A percentile compares a stretch with the other conserved stretches of the same genome.
These are phyloP conservation scores for Palythoa heliodiscus DNA, from an alignment of 92 coral and sea anemone species.

Conservation along the genomic window DNA sequence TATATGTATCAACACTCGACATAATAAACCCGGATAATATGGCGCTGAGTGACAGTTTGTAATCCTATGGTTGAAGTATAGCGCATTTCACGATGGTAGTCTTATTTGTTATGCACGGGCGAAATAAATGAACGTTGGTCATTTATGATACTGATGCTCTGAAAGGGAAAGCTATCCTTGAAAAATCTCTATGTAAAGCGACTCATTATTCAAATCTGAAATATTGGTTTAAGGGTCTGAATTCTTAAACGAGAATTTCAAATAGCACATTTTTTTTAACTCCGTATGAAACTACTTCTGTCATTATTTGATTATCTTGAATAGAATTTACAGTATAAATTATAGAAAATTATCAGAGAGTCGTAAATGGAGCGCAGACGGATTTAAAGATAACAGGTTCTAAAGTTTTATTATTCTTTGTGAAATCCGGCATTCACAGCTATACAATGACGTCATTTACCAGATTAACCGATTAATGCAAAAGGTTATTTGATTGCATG, in stretches of 20 bases:
- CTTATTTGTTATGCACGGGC: neutral
- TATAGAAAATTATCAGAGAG: neutral
- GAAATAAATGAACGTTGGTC: neutral
- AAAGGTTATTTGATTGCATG: neutral
- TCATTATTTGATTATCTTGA: neutral
- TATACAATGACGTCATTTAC: conserved; percentile 11
- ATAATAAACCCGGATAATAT: neutral
- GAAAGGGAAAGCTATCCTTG: neutral
- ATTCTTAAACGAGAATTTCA: neutral
- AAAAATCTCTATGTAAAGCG: neutral
- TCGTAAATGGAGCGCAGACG: neutral
- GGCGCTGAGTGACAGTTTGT: neutral
- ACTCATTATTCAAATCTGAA: neutral
- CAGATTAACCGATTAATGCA: neutral
- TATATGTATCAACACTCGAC: conserved; percentile 6
- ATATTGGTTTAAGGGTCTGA: neutral
- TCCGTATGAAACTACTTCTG: neutral
- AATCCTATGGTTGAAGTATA: neutral
- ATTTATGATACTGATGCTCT: neutral
- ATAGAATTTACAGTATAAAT: neutral
- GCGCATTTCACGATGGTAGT: neutral
- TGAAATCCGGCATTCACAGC: neutral
- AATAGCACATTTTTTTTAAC: neutral
- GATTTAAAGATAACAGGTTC: neutral
- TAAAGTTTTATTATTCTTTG: neutral